Evolutionary conservation across 2,888 invertebrate genomes (phyloP), one percentile per base, ranked within the genome.

Genomic region (Kryphioiulus occultus): DNA sequence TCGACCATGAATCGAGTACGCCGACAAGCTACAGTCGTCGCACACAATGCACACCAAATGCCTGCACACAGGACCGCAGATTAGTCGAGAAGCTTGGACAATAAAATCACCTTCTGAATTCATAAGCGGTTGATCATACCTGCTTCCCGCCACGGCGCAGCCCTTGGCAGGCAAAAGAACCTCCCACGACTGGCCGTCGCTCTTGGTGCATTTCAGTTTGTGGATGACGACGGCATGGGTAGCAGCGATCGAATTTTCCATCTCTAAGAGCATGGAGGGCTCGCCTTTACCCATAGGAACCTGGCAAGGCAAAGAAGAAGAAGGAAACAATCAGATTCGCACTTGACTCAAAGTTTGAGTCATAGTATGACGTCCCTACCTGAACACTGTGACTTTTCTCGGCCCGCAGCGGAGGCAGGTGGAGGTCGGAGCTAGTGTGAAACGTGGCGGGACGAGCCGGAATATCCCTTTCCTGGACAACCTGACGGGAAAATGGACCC

Each of bases 11-110:
- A 90, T 91, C 19, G 94, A 93, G 53, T 95, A 94, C 53, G 94
- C 93, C 91, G 95, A 95, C 90, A 96, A 92, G 85, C 94, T 93
- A 85, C 94, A 93, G 93, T 96, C 95, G 89, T 94, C 94, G 92
- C 95, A 95, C 89, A 94, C 93, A 86, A 94, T 94, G 90, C 94
- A 93, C 86, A 94, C 93, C 90, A 94, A 93, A 89, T 94, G 35
- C 35, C 35, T 39, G 44, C 9, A 44, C 44, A 10, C 17, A 82
- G 2, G 30, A 85, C 86, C 3, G 88, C 86, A 15, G 88, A 44
- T n/a, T 26, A 22, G n/a, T 84, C 26, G 7, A 15, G 9, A 22
- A 3, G 22, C 17, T 26, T 2, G 32, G 19, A 7, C 26, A 12
- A 15, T 85, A 86, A 68, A 39, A n/a, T n/a, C n/a, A n/a, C n/a